Percentiles rank a stretch among this genome's conserved stretches.
These are phyloP conservation scores for Silurus asotus DNA, from an alignment of 2,113 vertebrate genomes.

Conservation along the genomic window DNA sequence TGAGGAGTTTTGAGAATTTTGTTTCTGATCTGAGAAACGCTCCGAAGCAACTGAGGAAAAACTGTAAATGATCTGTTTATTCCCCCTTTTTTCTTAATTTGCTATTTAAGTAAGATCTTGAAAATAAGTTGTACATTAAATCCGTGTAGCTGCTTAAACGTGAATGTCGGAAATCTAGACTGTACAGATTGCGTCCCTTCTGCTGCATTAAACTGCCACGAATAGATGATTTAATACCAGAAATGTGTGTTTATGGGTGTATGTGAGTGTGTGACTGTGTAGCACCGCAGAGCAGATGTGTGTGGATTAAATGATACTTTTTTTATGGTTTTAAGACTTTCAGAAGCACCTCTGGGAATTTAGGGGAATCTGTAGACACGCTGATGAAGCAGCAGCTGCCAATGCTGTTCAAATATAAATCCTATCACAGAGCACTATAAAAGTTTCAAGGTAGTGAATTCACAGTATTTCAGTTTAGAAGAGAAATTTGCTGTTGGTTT, in stretches of 20 bases:
- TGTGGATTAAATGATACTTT: constrained; percentile 4
- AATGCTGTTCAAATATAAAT: not conserved
- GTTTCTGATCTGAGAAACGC: too few species aligned
- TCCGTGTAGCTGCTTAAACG: not conserved
- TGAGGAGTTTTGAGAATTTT: too few species aligned
- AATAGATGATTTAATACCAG: constrained; percentile 20
- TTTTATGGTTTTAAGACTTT: constrained; percentile 8
- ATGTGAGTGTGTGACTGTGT: constrained; percentile 15
- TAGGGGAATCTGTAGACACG: constrained; percentile 33
- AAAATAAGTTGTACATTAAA: not conserved
- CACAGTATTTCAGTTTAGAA: not conserved
- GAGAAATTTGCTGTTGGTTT: not conserved
- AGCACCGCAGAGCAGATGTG: constrained; percentile 4
- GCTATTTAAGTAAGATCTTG: not conserved
- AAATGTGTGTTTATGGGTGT: not conserved
- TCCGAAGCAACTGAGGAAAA: too few species aligned
- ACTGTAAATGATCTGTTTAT: too few species aligned
- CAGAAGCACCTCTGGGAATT: not conserved
- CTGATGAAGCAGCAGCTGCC: constrained; percentile 17
- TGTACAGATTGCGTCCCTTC: constrained; percentile 10
- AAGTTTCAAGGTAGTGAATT: not conserved
- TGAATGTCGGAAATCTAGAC: constrained; percentile 8
- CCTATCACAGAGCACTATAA: not conserved
- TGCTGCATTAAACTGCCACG: constrained; percentile 40
- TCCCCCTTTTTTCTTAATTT: too few species aligned